Evolutionary conservation across 2,113 vertebrate species (phyloP), one percentile per base, ranked within the genome.

Genomic region (Cettia cetti): DNA sequence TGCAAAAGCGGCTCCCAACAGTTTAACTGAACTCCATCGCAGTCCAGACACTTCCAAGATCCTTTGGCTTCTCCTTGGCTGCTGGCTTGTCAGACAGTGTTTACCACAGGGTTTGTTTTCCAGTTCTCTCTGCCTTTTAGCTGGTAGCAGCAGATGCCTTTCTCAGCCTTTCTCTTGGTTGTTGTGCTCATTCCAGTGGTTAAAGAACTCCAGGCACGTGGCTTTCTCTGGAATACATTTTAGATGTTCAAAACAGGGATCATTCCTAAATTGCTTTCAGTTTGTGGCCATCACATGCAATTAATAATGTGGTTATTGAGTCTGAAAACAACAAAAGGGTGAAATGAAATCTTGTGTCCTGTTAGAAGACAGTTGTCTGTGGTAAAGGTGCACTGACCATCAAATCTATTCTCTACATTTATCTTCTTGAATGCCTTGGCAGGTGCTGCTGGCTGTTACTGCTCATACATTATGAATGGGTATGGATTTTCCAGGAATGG

Each of bases 71-170:
- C 61, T 69, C 16, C n/a, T 84, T 50, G 40, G 47, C 56, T 59
- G 64, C 69, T 71, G 60, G 15, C 47, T 70, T 70, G 74, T 70
- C 52, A 82, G 63, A 50, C 90, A 88, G 47, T 4, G 2, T 70
- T 92, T 78, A 78, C 68, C 50, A 31, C 42, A 61, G 42, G 17
- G 15, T n/a, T 91, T 92, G 37, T 91, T 87, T 92, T 70, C 70
- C 74, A 70, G 0, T 40, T 79, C 50, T 86, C 21, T 57, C n/a
- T 84, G 64, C 59, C 74, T 93, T 83, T 70, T 87, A 85, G 64
- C 69, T 89, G 42, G n/a, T 84, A 77, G 54, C 6, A 45, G 40
- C 24, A 74, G 72, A 77, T 89, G 77, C 59, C 14, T 89, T 83
- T 52, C 49, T 91, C 72, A 74, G 69, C 22, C 56, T 49, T 90